Conservation (phyloP, 2,888 invertebrate species). For the Melipona bicolor region DNA sequence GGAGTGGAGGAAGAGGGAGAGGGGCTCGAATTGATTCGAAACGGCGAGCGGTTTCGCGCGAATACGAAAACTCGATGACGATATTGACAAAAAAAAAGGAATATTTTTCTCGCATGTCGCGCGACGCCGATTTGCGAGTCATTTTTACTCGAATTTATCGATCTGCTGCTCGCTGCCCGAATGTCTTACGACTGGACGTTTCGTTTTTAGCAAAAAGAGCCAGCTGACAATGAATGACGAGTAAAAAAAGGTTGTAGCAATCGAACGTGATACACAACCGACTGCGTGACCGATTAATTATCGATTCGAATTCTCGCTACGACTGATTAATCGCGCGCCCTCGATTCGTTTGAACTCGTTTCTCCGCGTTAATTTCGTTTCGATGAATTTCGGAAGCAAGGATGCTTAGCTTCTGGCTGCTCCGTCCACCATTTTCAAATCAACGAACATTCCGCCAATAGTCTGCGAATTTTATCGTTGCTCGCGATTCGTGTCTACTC, state of each 20-base stretch:
- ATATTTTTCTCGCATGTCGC: neutral
- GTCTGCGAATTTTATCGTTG: neutral
- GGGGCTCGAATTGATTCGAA: neutral
- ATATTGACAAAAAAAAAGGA: neutral
- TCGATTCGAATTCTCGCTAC: conserved; percentile 34
- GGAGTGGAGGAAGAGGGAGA: no score
- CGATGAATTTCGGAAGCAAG: neutral
- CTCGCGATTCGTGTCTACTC: neutral
- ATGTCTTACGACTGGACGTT: conserved; percentile 42
- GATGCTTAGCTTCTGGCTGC: neutral
- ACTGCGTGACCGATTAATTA: conserved; percentile 35
- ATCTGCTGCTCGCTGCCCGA: conserved; percentile 10
- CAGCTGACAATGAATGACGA: conserved; percentile 10
- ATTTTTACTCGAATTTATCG: conserved; percentile 35
- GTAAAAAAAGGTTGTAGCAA: conserved; percentile 33
- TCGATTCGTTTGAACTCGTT: neutral
- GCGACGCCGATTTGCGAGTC: conserved; percentile 23
- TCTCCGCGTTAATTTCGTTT: conserved; percentile 10
- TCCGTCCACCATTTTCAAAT: neutral
- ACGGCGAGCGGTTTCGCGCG: neutral
- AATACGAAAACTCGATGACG: conserved; percentile 10
- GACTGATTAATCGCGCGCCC: conserved; percentile 21
- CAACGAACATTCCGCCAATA: neutral
- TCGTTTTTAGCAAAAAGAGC: conserved; percentile 21
- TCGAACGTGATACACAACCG: conserved; percentile 34